Percentiles rank a stretch among this genome's conserved stretches.
Conservation (phyloP, 2,113 vertebrate genomes). For the Esox niger region DNA sequence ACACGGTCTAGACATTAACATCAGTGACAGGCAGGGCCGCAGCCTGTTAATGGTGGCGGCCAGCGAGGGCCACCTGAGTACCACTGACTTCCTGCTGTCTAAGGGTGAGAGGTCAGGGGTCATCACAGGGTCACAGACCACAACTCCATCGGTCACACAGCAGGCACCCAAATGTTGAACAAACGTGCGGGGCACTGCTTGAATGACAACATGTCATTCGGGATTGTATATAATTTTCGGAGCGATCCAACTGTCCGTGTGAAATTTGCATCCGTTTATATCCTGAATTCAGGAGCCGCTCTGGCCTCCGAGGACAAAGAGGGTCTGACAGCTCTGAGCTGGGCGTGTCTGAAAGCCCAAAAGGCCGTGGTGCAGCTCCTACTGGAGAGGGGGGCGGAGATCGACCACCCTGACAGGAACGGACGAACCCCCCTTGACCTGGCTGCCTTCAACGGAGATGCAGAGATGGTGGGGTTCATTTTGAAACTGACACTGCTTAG, state of each 20-base stretch:
- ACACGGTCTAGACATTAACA: constrained; percentile 80
- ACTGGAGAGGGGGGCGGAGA: constrained; percentile 83
- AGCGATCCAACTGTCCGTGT: no score
- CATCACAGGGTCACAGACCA: no score
- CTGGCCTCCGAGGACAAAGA: constrained; percentile 87
- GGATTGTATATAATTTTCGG: no score
- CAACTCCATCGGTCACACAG: no score
- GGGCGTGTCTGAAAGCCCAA: constrained; percentile 94
- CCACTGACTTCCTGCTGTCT: constrained; percentile 84
- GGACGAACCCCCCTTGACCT: constrained; percentile 92
- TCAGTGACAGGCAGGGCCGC: constrained; percentile 87
- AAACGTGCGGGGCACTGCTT: no score
- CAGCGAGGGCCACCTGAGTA: constrained; percentile 86
- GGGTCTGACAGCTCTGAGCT: constrained; percentile 86
- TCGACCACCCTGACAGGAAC: constrained; percentile 88
- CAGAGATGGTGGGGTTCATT: constrained; percentile 82
- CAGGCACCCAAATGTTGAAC: no score
- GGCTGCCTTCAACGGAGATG: constrained; percentile 92
- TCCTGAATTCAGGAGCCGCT: constrained; percentile 73
- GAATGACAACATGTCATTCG: no score
- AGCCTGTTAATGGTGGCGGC: constrained; percentile 90
- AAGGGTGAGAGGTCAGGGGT: constrained; percentile 74
- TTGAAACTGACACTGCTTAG: not conserved
- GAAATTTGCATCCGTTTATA: not conserved
- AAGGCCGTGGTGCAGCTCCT: constrained; percentile 81